phyloP scores from a whole-genome alignment of 2,113 vertebrate genomes.

The Pseudopipra pipra region DNA sequence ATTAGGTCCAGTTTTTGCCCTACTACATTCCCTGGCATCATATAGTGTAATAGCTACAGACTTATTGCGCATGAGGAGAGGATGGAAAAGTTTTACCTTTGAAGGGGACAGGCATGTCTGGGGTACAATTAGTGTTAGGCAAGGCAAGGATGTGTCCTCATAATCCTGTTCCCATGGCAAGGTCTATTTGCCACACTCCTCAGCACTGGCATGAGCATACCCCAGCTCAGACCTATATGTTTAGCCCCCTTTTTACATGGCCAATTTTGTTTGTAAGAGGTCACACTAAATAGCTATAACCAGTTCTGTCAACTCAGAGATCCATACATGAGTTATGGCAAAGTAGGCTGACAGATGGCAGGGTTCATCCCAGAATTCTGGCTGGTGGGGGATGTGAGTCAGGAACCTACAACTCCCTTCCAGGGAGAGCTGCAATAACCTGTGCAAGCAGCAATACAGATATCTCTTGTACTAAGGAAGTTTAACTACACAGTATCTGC shows the following conservation, averaged over 20 bases:
- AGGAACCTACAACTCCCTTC: neutral
- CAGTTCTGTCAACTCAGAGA: neutral
- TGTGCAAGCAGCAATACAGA: neutral
- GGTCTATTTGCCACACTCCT: neutral
- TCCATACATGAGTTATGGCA: neutral
- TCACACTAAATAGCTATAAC: neutral
- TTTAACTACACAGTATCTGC: neutral
- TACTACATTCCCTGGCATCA: neutral
- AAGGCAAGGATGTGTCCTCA: neutral
- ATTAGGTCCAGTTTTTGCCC: neutral
- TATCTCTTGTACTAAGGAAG: neutral
- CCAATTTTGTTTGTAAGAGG: neutral
- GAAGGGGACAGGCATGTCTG: neutral
- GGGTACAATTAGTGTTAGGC: neutral
- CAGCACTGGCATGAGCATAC: neutral
- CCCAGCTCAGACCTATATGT: neutral
- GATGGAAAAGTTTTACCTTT: neutral
- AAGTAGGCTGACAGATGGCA: neutral
- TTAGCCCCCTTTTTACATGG: neutral
- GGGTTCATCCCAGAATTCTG: neutral
- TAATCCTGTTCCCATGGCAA: neutral
- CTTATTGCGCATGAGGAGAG: neutral
- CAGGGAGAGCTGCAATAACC: neutral
- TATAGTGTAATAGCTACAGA: neutral
- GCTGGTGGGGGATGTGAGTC: fast-evolving